A percentile compares a stretch with the other conserved stretches of the same genome.
Evolutionary conservation across 2,113 vertebrate species (phyloP).

Genomic region (Zeus faber): DNA sequence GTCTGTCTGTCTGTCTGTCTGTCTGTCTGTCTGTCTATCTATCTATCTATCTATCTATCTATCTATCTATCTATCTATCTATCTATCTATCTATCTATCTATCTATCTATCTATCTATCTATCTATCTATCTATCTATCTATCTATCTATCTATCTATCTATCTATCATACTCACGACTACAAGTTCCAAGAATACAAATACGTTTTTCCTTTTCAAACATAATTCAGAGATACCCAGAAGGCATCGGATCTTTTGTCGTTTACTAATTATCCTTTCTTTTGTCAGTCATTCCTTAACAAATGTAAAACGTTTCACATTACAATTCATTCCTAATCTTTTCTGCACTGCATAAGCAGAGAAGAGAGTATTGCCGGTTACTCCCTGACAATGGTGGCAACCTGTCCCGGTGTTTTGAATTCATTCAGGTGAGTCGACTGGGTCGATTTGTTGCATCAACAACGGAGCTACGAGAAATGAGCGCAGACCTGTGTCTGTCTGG

Average conservation of each 20-base stretch:
- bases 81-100: too few species aligned
- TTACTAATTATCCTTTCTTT: background rate
- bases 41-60: too few species aligned
- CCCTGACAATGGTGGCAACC: too few species aligned
- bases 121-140: too few species aligned
- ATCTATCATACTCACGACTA: too few species aligned
- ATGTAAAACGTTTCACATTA: background rate
- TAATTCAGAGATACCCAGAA: background rate
- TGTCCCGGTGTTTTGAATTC: slow-evolving; percentile 23
- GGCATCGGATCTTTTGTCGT: background rate
- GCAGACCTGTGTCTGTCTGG: slow-evolving; percentile 25
- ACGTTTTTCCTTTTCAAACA: background rate
- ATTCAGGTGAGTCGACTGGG: background rate
- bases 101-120: too few species aligned
- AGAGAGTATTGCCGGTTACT: too few species aligned
- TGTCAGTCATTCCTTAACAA: background rate
- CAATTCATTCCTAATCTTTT: background rate
- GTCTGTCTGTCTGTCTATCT: too few species aligned
- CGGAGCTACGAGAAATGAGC: slow-evolving; percentile 10
- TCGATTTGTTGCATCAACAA: slow-evolving; percentile 29
- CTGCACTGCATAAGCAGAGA: slow-evolving; percentile 2
- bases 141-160: too few species aligned
- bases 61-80: too few species aligned
- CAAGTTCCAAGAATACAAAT: background rate
- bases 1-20: too few species aligned